Evolutionary conservation across 2,888 invertebrate genomes (phyloP).

Genomic region (Mesochorus sp.): DNA sequence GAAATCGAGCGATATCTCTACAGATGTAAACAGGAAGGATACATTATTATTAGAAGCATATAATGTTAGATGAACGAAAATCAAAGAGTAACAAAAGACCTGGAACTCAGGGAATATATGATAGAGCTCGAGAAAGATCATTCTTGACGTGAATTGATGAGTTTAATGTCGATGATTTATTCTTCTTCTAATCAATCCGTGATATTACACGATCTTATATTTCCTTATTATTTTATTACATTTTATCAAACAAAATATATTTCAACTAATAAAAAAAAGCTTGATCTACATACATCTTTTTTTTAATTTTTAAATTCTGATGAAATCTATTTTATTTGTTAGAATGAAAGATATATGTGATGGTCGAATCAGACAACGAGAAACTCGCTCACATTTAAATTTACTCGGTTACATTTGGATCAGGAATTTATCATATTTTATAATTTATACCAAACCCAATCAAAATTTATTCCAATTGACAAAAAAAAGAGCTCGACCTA

Average conservation of each 20-base stretch:
- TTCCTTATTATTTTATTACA: too few relatives aligned
- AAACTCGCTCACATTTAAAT: slow-evolving; percentile 3
- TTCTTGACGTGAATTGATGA: neutral
- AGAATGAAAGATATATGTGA: neutral
- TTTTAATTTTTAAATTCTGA: neutral
- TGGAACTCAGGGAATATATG: too few relatives aligned
- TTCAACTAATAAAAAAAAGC: neutral
- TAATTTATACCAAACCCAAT: too few relatives aligned
- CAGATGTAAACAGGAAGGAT: slow-evolving; percentile 4
- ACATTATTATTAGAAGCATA: neutral
- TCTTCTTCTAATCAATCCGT: too few relatives aligned
- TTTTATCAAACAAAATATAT: too few relatives aligned
- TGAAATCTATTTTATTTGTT: neutral
- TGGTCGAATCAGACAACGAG: neutral
- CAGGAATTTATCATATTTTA: neutral
- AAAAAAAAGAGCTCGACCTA: too few relatives aligned
- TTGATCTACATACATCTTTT: neutral
- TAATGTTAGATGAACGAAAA: neutral
- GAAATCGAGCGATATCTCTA: neutral
- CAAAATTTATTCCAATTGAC: too few relatives aligned
- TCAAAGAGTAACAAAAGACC: too few relatives aligned
- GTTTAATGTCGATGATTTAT: too few relatives aligned
- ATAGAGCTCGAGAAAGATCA: neutral
- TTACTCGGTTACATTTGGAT: neutral
- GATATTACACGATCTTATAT: too few relatives aligned